Conservation (phyloP, 2,797 vertebrate genomes). For the Enteromius treurensis region DNA sequence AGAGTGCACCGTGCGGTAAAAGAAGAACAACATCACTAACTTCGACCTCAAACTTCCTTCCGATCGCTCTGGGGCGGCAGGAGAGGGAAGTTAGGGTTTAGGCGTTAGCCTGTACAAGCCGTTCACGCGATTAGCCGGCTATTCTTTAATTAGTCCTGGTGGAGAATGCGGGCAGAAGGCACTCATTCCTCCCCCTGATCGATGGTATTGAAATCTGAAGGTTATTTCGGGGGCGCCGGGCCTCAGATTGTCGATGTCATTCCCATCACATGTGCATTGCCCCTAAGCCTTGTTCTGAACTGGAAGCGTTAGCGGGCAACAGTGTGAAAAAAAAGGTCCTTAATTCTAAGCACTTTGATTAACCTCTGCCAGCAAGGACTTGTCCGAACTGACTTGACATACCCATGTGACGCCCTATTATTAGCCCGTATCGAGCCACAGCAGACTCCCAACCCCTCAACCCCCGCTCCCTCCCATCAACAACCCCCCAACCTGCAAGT, state of each 20-base stretch:
- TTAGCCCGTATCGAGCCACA: slow-evolving; percentile 57
- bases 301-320: slow-evolving; percentile 62
- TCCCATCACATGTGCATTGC: slow-evolving; percentile 85
- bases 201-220: slow-evolving; percentile 86
- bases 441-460: slow-evolving; percentile 50
- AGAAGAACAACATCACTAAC: slow-evolving; percentile 30
- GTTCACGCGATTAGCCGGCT: slow-evolving; percentile 36
- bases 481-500: slow-evolving; percentile 14
- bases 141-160: slow-evolving; percentile 71
- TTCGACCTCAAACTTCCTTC: slow-evolving; percentile 52
- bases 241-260: slow-evolving; percentile 77
- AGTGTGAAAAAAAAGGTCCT: slow-evolving; percentile 73
- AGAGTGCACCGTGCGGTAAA: not conserved
- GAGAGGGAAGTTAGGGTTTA: slow-evolving; percentile 51
- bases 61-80: slow-evolving; percentile 23
- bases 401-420: slow-evolving; percentile 72
- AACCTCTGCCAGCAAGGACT: slow-evolving; percentile 80
- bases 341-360: slow-evolving; percentile 81
- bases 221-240: slow-evolving; percentile 79
- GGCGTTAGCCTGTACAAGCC: slow-evolving; percentile 52
- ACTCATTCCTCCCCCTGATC: slow-evolving; percentile 77
- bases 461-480: slow-evolving; percentile 54
- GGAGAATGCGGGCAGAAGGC: slow-evolving; percentile 73
- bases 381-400: slow-evolving; percentile 81
- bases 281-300: slow-evolving; percentile 76